phyloP scores from a whole-genome alignment of 2,888 invertebrate species.

The Apamea monoglypha region DNA sequence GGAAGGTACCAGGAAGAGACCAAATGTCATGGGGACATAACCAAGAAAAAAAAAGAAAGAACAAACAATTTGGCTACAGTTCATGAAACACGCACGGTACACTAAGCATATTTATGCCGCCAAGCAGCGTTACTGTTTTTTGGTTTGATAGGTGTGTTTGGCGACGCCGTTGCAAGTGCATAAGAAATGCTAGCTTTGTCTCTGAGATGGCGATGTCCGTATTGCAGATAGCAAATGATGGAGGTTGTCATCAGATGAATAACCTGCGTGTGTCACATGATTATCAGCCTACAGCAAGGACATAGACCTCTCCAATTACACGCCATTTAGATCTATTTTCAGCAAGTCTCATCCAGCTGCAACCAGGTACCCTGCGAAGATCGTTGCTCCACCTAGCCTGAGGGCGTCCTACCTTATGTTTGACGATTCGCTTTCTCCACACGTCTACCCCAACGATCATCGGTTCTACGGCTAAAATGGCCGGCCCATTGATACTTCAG shows the following conservation, averaged over 20 bases:
- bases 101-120: neutral
- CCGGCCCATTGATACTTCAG: no score
- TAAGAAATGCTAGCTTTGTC: neutral
- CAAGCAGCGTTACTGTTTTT: neutral
- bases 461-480: no score
- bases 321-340: no score
- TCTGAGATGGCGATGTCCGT: neutral
- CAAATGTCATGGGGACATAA: no score
- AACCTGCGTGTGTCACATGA: neutral
- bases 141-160: neutral
- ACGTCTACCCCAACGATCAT: no score
- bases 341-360: no score
- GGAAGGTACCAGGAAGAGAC: neutral
- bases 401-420: no score
- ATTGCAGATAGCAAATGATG: neutral
- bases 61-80: neutral
- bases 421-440: no score
- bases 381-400: no score
- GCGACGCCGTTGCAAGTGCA: neutral
- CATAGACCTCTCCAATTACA: no score
- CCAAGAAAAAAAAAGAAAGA: neutral
- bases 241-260: neutral
- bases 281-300: no score
- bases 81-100: neutral
- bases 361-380: no score